Evolutionary conservation across 2,797 vertebrate species (phyloP), one percentile per base, ranked within the genome.

Genomic region (Melanogrammus aeglefinus): DNA sequence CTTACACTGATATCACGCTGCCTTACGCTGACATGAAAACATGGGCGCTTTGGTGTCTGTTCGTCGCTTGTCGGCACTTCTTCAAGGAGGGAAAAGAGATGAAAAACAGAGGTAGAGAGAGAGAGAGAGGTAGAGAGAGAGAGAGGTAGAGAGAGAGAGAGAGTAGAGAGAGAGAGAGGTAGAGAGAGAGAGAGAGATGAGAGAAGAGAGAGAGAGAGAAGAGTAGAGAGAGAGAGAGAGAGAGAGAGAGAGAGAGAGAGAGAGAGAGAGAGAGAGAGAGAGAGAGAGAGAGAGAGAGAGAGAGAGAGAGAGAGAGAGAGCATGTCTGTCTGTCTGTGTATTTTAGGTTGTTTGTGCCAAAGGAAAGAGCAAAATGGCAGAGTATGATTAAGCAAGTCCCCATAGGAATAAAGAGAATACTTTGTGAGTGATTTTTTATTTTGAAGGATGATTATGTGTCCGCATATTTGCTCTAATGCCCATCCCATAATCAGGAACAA

Each of bases 1-100:
- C 39, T 82, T n/a, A 77, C 18, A 24, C 10, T 80, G 78, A 83
- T 79, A 83, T 79, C 83, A 79, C 41, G 69, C 73, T 6, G 39
- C 24, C 44, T 47, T n/a, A 74, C n/a, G n/a, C n/a, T 29, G 47
- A 85, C 36, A 75, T 33, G 78, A 74, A 84, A 81, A 33, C 73
- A 74, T 76, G 77, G 57, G 21, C 21, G n/a, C 57, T 85, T 79
- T 80, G 47, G 36, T 39, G 44, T 75, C 24, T 29, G 9, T 21
- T 47, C 3, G 47, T 5, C 6, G 16, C 16, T 51, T 83, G 12
- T 73, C n/a, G 14, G 39, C 66, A 16, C 51, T 41, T 27, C 35
- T 27, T 29, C 76, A 39, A 71, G 78, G 76, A 79, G 33, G 18
- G 27, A 24, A 16, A 77, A 41, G 6, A 66, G n/a, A 24, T 41